These are phyloP conservation scores for Phocoena phocoena DNA, from an alignment of 2,113 vertebrate species.

Conservation along the genomic window DNA sequence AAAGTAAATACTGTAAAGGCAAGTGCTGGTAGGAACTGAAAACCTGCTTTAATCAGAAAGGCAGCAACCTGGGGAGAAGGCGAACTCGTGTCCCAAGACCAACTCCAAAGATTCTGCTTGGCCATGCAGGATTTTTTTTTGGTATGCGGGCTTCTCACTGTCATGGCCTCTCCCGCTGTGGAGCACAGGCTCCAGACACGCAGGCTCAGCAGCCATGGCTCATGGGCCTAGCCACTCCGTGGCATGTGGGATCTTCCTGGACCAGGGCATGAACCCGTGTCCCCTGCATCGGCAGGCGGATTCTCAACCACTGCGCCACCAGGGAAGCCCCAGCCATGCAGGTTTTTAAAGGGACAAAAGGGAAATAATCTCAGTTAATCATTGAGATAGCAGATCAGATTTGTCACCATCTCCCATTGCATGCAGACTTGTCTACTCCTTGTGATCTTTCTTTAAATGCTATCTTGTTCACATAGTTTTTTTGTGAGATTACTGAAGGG, in stretches of 20 bases:
- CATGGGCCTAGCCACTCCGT: too few species aligned
- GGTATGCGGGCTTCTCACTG: too few species aligned
- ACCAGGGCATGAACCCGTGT: too few species aligned
- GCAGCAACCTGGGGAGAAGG: background rate
- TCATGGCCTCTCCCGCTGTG: too few species aligned
- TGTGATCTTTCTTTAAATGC: background rate
- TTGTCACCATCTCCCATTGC: background rate
- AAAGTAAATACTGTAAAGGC: background rate
- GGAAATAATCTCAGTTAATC: background rate
- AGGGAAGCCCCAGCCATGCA: background rate
- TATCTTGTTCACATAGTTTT: background rate
- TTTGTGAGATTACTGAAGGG: background rate
- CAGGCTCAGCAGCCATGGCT: too few species aligned
- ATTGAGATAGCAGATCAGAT: background rate
- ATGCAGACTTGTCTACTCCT: background rate
- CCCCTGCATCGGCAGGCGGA: too few species aligned
- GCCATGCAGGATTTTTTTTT: background rate
- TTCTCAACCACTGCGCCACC: too few species aligned
- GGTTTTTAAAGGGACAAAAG: background rate
- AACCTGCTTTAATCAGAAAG: background rate
- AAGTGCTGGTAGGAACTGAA: background rate
- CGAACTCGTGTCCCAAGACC: background rate
- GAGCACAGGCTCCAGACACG: too few species aligned
- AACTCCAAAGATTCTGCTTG: background rate
- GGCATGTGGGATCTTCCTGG: too few species aligned